phyloP scores from a whole-genome alignment of 1,140 invertebrate genomes.

The Tyrophagus putrescentiae region DNA sequence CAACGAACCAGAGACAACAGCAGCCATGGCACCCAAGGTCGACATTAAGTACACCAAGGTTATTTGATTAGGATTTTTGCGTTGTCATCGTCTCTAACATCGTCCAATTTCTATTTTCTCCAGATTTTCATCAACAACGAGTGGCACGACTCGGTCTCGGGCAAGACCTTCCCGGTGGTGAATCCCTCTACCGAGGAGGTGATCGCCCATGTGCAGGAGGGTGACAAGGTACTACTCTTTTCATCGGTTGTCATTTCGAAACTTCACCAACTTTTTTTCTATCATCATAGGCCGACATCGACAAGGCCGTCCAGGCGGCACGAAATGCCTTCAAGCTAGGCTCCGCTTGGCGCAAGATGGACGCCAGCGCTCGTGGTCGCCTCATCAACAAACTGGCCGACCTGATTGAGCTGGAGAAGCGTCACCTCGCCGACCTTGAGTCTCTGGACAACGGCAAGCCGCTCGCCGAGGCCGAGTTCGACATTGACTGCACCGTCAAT shows the following conservation, averaged over 20 bases:
- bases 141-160: constrained; percentile 71
- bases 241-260: constrained; percentile 47
- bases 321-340: constrained; percentile 36
- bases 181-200: constrained; percentile 24
- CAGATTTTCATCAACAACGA: constrained; percentile 98
- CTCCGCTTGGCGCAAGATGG: constrained; percentile 75
- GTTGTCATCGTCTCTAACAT: no score
- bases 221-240: no score
- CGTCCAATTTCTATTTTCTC: background rate
- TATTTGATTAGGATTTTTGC: no score
- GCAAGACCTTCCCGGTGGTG: constrained; percentile 31
- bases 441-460: constrained; percentile 79
- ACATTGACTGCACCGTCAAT: constrained; percentile 47
- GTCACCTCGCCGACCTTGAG: constrained; percentile 58
- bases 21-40: no score
- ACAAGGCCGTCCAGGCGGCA: constrained; percentile 5
- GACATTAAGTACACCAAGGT: no score
- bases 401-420: constrained; percentile 57
- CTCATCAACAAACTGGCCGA: constrained; percentile 66
- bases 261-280: no score
- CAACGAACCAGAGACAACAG: no score
- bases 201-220: constrained; percentile 21
- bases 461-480: constrained; percentile 45
- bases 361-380: constrained; percentile 65
- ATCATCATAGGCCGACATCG: constrained; percentile 14